Evolutionary conservation across 1,140 invertebrate genomes (phyloP).

Genomic region (Dysdera silvatica): DNA sequence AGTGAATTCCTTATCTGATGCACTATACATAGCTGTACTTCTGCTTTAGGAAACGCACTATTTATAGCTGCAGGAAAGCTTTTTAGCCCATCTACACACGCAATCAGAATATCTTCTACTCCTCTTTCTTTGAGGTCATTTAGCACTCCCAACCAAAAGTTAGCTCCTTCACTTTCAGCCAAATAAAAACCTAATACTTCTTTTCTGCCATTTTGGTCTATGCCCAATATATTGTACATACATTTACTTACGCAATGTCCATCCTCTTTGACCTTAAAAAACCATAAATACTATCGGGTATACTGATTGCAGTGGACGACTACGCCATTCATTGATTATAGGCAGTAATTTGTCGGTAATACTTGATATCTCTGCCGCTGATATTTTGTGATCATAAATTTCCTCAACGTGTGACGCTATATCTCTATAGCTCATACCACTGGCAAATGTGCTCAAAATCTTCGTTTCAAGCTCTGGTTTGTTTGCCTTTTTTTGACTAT

Average conservation of each 20-base stretch:
- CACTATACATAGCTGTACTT: conserved; percentile 7
- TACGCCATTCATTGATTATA: too few relatives aligned
- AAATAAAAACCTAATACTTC: conserved; percentile 5
- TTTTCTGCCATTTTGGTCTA: not conserved
- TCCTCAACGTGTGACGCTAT: conserved; percentile 7
- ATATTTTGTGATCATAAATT: not conserved
- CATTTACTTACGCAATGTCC: conserved; percentile 7
- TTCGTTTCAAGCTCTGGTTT: conserved; percentile 5
- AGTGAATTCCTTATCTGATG: conserved; percentile 7
- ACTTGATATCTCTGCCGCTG: too few relatives aligned
- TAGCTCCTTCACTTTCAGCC: conserved; percentile 11
- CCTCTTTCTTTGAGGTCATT: conserved; percentile 9
- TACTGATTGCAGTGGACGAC: too few relatives aligned
- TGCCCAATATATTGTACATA: not conserved
- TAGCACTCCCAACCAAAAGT: conserved; percentile 18
- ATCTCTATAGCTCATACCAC: conserved; percentile 1
- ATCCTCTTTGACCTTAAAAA: conserved; percentile 2
- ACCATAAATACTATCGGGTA: too few relatives aligned
- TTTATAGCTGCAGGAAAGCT: conserved; percentile 15
- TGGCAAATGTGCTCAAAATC: conserved; percentile 6
- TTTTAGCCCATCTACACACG: conserved; percentile 17
- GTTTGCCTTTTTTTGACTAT: conserved; percentile 11
- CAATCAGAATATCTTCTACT: conserved; percentile 9
- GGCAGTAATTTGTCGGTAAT: too few relatives aligned
- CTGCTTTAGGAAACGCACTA: not conserved